phyloP scores from a whole-genome alignment of 2,797 vertebrate species.

The Zenarchopterus dispar region DNA sequence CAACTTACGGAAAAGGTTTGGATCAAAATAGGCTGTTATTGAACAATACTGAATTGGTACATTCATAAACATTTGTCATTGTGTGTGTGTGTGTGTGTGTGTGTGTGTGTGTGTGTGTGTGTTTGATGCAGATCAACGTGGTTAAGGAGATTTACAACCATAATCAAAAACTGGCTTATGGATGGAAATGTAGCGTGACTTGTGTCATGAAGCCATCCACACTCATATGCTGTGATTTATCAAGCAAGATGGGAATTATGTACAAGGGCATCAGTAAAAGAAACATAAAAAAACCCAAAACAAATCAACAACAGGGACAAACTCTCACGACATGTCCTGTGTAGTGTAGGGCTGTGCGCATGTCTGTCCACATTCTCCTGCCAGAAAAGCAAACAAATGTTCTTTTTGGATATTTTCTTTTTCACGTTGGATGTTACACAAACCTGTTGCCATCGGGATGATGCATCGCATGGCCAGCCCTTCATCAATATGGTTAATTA shows the following conservation, averaged over 20 bases:
- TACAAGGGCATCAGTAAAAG: slow-evolving; percentile 47
- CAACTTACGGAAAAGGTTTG: slow-evolving; percentile 17
- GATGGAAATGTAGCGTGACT: slow-evolving; percentile 85
- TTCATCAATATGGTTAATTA: slow-evolving; percentile 78
- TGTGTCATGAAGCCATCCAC: slow-evolving; percentile 80
- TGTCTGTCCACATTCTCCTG: slow-evolving; percentile 30
- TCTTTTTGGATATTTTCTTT: slow-evolving; percentile 72
- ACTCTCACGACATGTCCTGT: slow-evolving; percentile 55
- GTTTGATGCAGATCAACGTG: slow-evolving; percentile 16
- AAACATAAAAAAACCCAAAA: slow-evolving; percentile 31
- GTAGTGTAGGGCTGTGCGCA: slow-evolving; percentile 33
- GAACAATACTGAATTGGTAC: too few relatives aligned
- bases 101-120: neutral
- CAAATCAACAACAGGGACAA: slow-evolving; percentile 47
- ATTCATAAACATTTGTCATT: slow-evolving; percentile 42
- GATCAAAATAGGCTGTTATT: slow-evolving; percentile 1
- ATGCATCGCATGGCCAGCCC: slow-evolving; percentile 65
- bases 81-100: slow-evolving; percentile 18
- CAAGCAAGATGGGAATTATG: slow-evolving; percentile 63
- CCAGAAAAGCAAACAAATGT: slow-evolving; percentile 67
- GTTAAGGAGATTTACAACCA: slow-evolving; percentile 81
- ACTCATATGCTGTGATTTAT: slow-evolving; percentile 79
- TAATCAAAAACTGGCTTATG: slow-evolving; percentile 79
- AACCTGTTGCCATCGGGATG: slow-evolving; percentile 60
- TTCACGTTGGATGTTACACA: slow-evolving; percentile 67